Evolutionary conservation across 2,888 invertebrate genomes (phyloP).

Genomic region (Lissocephala sabroskyi): DNA sequence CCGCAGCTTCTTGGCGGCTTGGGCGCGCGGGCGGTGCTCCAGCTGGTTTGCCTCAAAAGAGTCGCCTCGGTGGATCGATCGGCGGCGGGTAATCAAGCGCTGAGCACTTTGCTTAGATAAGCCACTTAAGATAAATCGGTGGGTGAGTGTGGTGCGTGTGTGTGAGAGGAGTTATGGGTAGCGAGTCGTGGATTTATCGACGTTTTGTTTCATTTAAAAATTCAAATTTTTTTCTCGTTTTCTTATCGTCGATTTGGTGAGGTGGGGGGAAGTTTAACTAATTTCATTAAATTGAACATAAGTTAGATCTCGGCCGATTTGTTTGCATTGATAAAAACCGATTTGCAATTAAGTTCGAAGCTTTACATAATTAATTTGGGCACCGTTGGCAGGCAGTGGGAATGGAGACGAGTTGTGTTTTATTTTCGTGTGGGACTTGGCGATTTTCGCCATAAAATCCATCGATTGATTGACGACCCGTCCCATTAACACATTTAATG

Average conservation of each 20-base stretch:
- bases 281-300: slow-evolving; percentile 50
- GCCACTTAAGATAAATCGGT: slow-evolving; percentile 53
- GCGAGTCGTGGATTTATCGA: slow-evolving; percentile 40
- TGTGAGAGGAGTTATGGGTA: slow-evolving; percentile 48
- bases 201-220: slow-evolving; percentile 29
- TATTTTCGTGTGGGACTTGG: too few species aligned
- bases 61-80: too few species aligned
- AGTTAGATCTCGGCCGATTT: slow-evolving; percentile 47
- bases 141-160: slow-evolving; percentile 2
- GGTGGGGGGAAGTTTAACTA: slow-evolving; percentile 40
- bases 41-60: slow-evolving; percentile 3
- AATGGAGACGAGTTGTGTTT: too few species aligned
- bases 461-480: slow-evolving; percentile 42
- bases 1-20: slow-evolving; percentile 22
- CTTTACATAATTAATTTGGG: slow-evolving; percentile 53
- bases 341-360: slow-evolving; percentile 46
- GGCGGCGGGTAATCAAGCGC: slow-evolving; percentile 44
- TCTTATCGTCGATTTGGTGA: slow-evolving; percentile 8
- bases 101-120: slow-evolving; percentile 56
- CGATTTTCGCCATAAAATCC: too few species aligned
- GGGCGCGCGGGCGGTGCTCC: slow-evolving; percentile 35
- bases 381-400: slow-evolving; percentile 24
- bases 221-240: slow-evolving; percentile 31
- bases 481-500: slow-evolving; percentile 65
- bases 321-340: slow-evolving; percentile 27